Base-by-base conservation (phyloP, 2,797 vertebrate species). In the Apogon talboti region DNA sequence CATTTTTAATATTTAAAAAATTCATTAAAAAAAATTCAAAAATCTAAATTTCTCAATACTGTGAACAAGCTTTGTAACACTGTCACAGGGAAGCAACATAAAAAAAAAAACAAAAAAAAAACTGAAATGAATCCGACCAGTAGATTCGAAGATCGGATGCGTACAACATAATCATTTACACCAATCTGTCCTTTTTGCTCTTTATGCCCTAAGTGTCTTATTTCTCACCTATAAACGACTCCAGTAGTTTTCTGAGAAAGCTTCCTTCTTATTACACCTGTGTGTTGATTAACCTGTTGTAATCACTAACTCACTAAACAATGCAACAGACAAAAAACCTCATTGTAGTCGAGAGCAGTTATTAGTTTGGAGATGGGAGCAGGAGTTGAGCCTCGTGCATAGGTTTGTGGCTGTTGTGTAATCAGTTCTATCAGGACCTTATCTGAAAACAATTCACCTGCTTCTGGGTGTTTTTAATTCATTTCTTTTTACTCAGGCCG, bases 201-300 rank as follows among this genome's bases (percentile, higher is more conserved):
- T n/a, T n/a, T n/a, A n/a, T 28, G 24, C 3, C 24, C 6, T 28
- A 28, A n/a, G n/a, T 28, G 24, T 28, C 24, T 28, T 28, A 28
- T 28, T 28, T 28, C 6, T n/a, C n/a, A n/a, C 24, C 24, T 28
- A 3, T 3, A n/a, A 16, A 57, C 50, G n/a, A n/a, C n/a, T n/a
- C n/a, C n/a, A n/a, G n/a, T n/a, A n/a, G n/a, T n/a, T n/a, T n/a
- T n/a, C n/a, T n/a, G n/a, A n/a, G n/a, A n/a, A n/a, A n/a, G 41
- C 38, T n/a, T 14, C 52, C 24, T 13, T 49, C 48, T 53, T 13
- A 2, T 58, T 24, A 50, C 64, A 28, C 15, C 11, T 12, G 35
- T 37, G 2, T n/a, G 24, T 21, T 57, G 41, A 74, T 79, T 59
- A 55, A 61, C 51, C 47, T 14, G 14, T 57, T 57, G 14, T 11